A percentile compares a stretch with the other conserved stretches of the same genome.
These are phyloP conservation scores for Tor tambroides DNA, from an alignment of 2,113 vertebrate species.

Conservation along the genomic window DNA sequence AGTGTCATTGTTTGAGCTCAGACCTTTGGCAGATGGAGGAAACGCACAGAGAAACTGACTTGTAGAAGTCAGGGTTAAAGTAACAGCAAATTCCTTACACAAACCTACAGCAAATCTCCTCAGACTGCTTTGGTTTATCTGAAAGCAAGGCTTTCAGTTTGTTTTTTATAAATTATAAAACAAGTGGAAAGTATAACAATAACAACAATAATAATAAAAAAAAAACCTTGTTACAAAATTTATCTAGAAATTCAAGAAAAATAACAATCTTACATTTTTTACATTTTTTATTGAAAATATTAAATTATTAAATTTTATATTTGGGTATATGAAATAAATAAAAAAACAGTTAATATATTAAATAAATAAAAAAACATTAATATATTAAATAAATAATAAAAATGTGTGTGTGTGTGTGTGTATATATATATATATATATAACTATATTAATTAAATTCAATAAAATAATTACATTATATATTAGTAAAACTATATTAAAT, in stretches of 20 bases:
- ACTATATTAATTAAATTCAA: no score
- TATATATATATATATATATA: no score
- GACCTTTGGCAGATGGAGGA: constrained; percentile 8
- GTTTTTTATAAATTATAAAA: neutral
- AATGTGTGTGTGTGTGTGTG: no score
- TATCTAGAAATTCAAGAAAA: neutral
- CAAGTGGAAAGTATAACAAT: neutral
- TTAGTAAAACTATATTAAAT: neutral
- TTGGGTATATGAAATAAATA: no score
- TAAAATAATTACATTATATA: no score
- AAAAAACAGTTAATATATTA: no score
- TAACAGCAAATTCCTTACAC: neutral
- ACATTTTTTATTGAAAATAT: no score
- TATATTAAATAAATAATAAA: no score
- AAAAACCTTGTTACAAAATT: neutral
- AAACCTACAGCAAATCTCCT: constrained; percentile 22
- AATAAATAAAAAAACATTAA: no score
- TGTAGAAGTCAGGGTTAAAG: neutral
- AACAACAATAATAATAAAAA: neutral
- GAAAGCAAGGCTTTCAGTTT: neutral
- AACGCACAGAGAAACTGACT: neutral
- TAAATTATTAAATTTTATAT: no score
- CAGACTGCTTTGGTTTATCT: neutral
- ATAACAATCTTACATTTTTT: no score
- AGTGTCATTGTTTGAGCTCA: neutral